These are phyloP conservation scores for Rhinophrynus dorsalis DNA, from an alignment of 2,797 vertebrate genomes.

Conservation along the genomic window DNA sequence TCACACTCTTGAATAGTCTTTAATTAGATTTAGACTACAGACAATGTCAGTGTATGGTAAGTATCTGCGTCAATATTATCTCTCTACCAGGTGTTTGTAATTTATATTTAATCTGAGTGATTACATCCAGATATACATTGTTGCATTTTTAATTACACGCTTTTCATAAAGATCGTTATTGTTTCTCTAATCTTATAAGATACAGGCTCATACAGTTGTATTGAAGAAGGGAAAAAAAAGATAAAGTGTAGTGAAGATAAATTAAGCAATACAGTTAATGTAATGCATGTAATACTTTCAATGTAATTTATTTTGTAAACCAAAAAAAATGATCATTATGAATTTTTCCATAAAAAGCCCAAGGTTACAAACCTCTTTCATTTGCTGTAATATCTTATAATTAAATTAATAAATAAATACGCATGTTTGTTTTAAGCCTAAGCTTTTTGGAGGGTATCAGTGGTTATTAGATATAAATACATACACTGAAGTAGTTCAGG, in stretches of 20 bases:
- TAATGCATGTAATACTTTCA: too few relatives aligned
- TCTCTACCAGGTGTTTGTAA: slow-evolving; percentile 37
- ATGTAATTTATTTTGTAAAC: too few relatives aligned
- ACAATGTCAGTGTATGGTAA: slow-evolving; percentile 75
- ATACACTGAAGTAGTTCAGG: too few relatives aligned
- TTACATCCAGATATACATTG: slow-evolving; percentile 32
- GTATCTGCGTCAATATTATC: slow-evolving; percentile 51
- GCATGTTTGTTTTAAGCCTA: too few relatives aligned
- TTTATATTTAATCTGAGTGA: slow-evolving; percentile 40
- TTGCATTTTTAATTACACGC: slow-evolving; percentile 34
- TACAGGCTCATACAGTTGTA: neutral
- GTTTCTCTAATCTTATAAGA: neutral
- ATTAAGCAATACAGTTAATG: slow-evolving; percentile 19
- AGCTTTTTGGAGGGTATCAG: too few relatives aligned
- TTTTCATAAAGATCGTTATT: slow-evolving; percentile 6
- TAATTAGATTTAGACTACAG: slow-evolving; percentile 90
- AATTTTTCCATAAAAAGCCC: too few relatives aligned
- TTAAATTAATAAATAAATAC: too few relatives aligned
- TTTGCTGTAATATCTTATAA: too few relatives aligned
- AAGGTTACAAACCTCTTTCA: too few relatives aligned
- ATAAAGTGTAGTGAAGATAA: neutral
- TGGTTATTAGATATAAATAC: too few relatives aligned
- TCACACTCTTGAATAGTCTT: slow-evolving; percentile 67
- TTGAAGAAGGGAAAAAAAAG: neutral
- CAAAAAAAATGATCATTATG: too few relatives aligned